phyloP scores from a whole-genome alignment of 1,140 invertebrate species.

The Zaprionus ornatus region DNA sequence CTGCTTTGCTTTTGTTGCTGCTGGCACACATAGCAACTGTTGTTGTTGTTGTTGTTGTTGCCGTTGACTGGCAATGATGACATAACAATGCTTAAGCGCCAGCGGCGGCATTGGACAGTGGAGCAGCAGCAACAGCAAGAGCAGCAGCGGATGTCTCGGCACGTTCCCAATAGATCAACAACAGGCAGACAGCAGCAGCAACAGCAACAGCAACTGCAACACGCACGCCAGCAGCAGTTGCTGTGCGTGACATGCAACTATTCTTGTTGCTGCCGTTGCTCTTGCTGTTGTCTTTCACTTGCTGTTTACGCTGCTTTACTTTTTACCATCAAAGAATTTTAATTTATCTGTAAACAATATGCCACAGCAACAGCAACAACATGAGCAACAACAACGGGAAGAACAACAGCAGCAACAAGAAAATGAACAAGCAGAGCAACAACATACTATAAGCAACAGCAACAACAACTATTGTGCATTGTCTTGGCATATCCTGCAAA shows the following conservation, averaged over 20 bases:
- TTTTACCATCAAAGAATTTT: slow-evolving; percentile 80
- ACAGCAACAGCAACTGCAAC: slow-evolving; percentile 38
- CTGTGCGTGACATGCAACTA: slow-evolving; percentile 57
- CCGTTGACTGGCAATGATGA: slow-evolving; percentile 73
- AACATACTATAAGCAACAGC: slow-evolving; percentile 4
- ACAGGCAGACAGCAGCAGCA: slow-evolving; percentile 48
- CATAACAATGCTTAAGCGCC: slow-evolving; percentile 81
- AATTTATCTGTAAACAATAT: slow-evolving; percentile 79
- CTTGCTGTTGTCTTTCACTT: slow-evolving; percentile 2
- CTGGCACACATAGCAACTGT: slow-evolving; percentile 34
- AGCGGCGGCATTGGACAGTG: slow-evolving; percentile 63
- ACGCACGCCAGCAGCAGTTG: slow-evolving; percentile 37
- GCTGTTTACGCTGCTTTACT: slow-evolving; percentile 51
- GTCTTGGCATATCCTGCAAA: slow-evolving; percentile 41
- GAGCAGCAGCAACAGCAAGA: slow-evolving; percentile 17
- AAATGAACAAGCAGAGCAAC: background rate
- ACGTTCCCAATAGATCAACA: slow-evolving; percentile 80
- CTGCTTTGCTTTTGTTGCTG: slow-evolving; percentile 24
- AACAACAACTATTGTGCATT: slow-evolving; percentile 34
- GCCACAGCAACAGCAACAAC: slow-evolving; percentile 14
- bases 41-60: slow-evolving; percentile 42
- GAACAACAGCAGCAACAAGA: background rate
- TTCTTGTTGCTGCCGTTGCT: slow-evolving; percentile 35
- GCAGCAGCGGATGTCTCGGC: slow-evolving; percentile 68
- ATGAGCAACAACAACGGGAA: slow-evolving; percentile 2